Conservation (phyloP, 2,888 invertebrate species). For the Stratiomys singularior region DNA sequence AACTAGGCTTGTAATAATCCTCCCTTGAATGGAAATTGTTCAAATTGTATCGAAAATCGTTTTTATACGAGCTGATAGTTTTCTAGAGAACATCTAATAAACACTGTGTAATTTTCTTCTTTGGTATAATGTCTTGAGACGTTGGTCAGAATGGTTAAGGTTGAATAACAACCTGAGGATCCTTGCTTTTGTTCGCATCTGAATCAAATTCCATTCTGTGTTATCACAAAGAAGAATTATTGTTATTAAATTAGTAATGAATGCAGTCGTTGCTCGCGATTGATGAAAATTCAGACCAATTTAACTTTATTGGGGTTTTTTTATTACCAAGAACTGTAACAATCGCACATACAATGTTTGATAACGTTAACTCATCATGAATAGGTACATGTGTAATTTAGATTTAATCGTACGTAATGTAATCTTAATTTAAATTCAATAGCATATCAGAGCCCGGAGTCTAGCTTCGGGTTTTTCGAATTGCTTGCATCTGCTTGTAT, state of each 20-base stretch:
- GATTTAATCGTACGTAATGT: too few relatives aligned
- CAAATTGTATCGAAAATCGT: not conserved
- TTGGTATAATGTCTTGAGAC: not conserved
- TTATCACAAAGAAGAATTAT: not conserved
- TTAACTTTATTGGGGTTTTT: not conserved
- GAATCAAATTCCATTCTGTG: not conserved
- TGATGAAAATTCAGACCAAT: not conserved
- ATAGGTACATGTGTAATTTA: too few relatives aligned
- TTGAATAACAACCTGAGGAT: not conserved
- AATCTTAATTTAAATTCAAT: too few relatives aligned
- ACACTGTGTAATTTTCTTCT: not conserved
- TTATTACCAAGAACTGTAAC: too few relatives aligned
- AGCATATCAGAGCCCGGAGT: too few relatives aligned
- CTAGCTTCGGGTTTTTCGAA: too few relatives aligned
- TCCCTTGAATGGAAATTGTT: not conserved
- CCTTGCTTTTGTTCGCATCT: not conserved
- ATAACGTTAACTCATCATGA: too few relatives aligned
- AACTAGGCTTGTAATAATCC: conserved; percentile 20
- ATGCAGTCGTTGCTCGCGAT: not conserved
- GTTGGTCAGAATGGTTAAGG: not conserved
- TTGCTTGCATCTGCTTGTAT: too few relatives aligned
- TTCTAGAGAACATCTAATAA: not conserved
- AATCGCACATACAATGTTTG: too few relatives aligned
- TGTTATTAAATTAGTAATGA: conserved; percentile 24
- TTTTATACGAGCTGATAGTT: not conserved